phyloP scores from a whole-genome alignment of 2,797 vertebrate species.

The Pangasius mekongensis region DNA sequence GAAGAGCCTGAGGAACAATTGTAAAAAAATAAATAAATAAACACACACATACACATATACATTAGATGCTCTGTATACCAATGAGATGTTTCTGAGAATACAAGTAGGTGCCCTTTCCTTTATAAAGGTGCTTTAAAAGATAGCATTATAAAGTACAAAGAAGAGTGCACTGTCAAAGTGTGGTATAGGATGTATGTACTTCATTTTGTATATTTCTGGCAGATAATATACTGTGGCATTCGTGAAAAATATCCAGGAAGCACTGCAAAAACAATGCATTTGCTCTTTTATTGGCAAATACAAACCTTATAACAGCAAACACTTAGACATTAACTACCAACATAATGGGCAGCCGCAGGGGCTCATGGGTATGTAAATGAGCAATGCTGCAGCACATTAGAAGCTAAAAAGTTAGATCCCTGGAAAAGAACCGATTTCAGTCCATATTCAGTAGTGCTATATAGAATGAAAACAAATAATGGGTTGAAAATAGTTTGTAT shows the following conservation, averaged over 20 bases:
- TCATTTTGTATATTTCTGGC: background rate
- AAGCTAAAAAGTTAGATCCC: background rate
- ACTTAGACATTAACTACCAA: background rate
- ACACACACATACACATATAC: slow-evolving; percentile 30
- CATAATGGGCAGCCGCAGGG: background rate
- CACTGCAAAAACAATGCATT: background rate
- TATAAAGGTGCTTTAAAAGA: background rate
- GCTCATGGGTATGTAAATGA: background rate
- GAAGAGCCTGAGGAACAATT: slow-evolving; percentile 81
- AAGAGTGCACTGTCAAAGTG: background rate
- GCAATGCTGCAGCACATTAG: background rate
- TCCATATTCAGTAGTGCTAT: background rate
- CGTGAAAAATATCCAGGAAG: background rate
- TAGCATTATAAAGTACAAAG: background rate
- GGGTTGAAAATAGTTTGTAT: background rate
- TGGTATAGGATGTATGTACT: background rate
- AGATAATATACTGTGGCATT: background rate
- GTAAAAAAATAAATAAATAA: background rate
- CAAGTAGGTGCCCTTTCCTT: background rate
- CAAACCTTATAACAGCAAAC: background rate
- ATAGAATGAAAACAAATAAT: background rate
- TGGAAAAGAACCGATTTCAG: background rate
- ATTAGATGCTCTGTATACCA: background rate
- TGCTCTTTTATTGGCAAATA: background rate
- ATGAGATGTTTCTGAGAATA: background rate